Evolutionary conservation across 1,140 invertebrate genomes (phyloP), one percentile per base, ranked within the genome.

Genomic region (Macrobrachium rosenbergii): DNA sequence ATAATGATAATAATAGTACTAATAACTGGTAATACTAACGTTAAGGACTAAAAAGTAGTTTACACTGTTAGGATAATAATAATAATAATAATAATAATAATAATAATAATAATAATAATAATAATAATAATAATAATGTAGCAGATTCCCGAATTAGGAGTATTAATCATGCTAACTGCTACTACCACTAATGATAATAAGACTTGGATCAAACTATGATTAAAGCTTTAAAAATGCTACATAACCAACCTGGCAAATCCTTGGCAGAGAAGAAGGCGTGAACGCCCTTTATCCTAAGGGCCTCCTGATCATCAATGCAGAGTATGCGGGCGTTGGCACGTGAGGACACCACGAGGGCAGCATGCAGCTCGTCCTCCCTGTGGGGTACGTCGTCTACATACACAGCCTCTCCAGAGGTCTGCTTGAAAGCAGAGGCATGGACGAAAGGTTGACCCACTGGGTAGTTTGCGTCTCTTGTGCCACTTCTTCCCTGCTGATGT

Each of bases 341-440:
- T 3, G 94, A 95, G 89, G 97, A 98, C 0, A 96, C 90, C 0
- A 98, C 95, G 10, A 97, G 92, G 1, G 94, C 94, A 90, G 98
- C 91, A 90, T 95, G 97, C 2, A 98, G 91, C 92, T 98, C 96
- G 43, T 94, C 94, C 89, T 94, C 93, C 75, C 94, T 93, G 78
- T 91, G 92, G 0, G 97, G 96, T 86, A 98, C 95, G 91, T 99
- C 98, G 92, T 98, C 97, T 89, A 95, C 95, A 91, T 99, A 99
- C 62, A 97, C 92, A 8, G 98, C 98, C 93, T 99, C 97, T 16
- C 98, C 98, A 8, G 96, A 95, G 1, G 95, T 95, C 93, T 99
- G 98, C 91, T 99, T 98, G 11, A 94, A 92, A 0, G 96, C 97
- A 21, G 97, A 96, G 2, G 93, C 90, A 91, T 99, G 98, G 0